These are phyloP conservation scores for Brevimyrus niger DNA, from an alignment of 2,113 vertebrate genomes.

Conservation along the genomic window DNA sequence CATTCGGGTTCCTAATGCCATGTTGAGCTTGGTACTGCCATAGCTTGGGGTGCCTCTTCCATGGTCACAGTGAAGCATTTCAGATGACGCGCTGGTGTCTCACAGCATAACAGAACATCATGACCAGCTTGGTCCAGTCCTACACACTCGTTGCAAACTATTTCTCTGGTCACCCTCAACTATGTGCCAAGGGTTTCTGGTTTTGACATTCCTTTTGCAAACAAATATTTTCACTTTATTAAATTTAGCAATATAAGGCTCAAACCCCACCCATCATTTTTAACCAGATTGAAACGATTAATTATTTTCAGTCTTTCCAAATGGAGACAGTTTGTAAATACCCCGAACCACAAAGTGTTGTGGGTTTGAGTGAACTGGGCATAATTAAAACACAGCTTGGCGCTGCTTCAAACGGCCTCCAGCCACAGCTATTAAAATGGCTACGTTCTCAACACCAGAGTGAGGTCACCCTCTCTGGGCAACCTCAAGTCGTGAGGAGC, in stretches of 20 bases:
- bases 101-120: not conserved
- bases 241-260: constrained; percentile 12
- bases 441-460: constrained; percentile 14
- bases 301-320: constrained; percentile 18
- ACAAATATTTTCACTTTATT: constrained; percentile 12
- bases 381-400: constrained; percentile 22
- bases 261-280: constrained; percentile 10
- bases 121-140: not conserved
- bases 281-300: constrained; percentile 15
- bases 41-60: not conserved
- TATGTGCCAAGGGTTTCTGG: not conserved
- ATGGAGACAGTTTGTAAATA: constrained; percentile 26
- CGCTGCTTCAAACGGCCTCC: not conserved
- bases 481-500: constrained; percentile 8
- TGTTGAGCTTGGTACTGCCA: not conserved
- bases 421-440: constrained; percentile 25
- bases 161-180: constrained; percentile 1
- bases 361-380: constrained; percentile 5
- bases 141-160: constrained; percentile 6
- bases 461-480: constrained; percentile 17
- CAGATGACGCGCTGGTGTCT: not conserved
- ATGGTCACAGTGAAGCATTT: not conserved
- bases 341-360: constrained; percentile 14
- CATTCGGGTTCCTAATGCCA: not conserved
- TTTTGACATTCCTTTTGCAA: constrained; percentile 10